Evolutionary conservation across 2,797 vertebrate species (phyloP).

Genomic region (Hypotaenidia okinawae): DNA sequence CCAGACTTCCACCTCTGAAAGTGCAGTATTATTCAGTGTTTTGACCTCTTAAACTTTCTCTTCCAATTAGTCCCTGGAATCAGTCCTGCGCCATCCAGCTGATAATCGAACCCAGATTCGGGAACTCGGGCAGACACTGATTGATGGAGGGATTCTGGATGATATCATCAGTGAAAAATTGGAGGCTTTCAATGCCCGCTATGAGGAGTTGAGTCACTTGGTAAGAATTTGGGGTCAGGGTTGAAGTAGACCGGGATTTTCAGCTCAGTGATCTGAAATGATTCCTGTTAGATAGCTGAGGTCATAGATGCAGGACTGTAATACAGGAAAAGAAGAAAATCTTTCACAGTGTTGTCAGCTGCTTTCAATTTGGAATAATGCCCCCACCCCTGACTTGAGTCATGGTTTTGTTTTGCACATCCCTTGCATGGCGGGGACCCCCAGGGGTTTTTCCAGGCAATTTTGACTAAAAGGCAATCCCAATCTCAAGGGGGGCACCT

Average conservation of each 20-base stretch:
- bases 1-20: not conserved
- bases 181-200: constrained; percentile 90
- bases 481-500: not conserved
- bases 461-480: not conserved
- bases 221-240: constrained; percentile 74
- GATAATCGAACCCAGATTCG: constrained; percentile 98
- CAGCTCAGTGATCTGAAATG: not conserved
- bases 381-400: not conserved
- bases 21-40: not conserved
- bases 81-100: constrained; percentile 91
- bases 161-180: constrained; percentile 97
- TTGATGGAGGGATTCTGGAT: constrained; percentile 96
- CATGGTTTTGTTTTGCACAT: not conserved
- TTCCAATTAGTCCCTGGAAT: constrained; percentile 83
- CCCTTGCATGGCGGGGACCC: not conserved
- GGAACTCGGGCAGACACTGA: constrained; percentile 95
- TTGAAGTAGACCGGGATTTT: not conserved
- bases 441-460: not conserved
- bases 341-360: not conserved
- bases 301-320: not conserved
- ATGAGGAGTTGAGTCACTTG: constrained; percentile 91
- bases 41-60: not conserved
- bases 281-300: not conserved
- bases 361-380: not conserved
- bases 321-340: not conserved